Evolutionary conservation across 2,888 invertebrate genomes (phyloP), one percentile per base, ranked within the genome.

Genomic region (Exocentrus adspersus): DNA sequence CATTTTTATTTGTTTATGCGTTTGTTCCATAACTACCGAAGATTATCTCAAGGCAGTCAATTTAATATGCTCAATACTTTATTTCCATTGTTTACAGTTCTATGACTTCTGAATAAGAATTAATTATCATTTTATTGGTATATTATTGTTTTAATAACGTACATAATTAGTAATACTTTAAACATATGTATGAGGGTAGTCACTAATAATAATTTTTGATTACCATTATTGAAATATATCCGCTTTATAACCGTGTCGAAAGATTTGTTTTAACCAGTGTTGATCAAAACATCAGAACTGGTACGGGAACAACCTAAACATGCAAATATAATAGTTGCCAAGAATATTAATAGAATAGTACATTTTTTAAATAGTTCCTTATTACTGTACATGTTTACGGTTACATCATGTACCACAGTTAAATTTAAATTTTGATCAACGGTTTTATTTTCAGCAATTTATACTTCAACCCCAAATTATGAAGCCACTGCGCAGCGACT

Each of bases 91-190:
- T 12, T 37, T 37, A 37, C 14, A 37, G 12, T n/a, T n/a, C 12
- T n/a, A n/a, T 37, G 12, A 37, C 37, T 37, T 37, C 37, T 37
- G 37, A 37, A 37, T 37, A 37, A 37, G 37, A n/a, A 37, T 37
- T 37, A 37, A 37, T 37, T 37, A 37, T 37, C 10, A 37, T 37
- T 37, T 37, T 37, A 37, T 37, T 37, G 37, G 12, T 37, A n/a
- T 24, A 37, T 37, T 2, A 30, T 1, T n/a, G 37, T n/a, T 12
- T n/a, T 14, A 12, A n/a, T n/a, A 12, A 5, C 14, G 37, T 14
- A 1, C 2, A 3, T 14, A 37, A 37, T 37, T 37, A 37, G 37
- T 5, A 12, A n/a, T 37, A 12, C 10, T 37, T 37, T 7, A 37
- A 37, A 37, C 14, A 37, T 37, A 12, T 37, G 37, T 2, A 37